Evolutionary conservation across 2,888 invertebrate genomes (phyloP), one percentile per base, ranked within the genome.

Genomic region (Dinocampus coccinellae): DNA sequence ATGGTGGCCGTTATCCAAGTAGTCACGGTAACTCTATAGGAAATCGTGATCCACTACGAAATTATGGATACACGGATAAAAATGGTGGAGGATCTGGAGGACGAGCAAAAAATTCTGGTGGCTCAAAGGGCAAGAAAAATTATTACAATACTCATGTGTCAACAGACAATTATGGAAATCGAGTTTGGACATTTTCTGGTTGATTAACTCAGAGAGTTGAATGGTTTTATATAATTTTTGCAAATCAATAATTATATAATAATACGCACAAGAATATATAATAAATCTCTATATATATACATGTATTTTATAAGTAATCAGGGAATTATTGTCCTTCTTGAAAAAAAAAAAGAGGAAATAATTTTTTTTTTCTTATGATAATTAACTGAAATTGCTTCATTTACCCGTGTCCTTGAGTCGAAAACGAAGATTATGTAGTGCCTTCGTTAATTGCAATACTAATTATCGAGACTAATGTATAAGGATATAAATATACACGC

Each of bases 171-270:
- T 76, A 79, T 0, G 87, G 87, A 42, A 85, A 87, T 70, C 80
- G 82, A 70, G 77, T 83, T 36, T 87, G 86, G 85, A 87, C 80
- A 16, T 87, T 87, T 70, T 85, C 86, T 13, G 79, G 83, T 24
- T 83, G 77, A 58, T 36, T n/a, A 55, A n/a, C n/a, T 1, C 29
- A 34, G 63, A 63, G n/a, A 61, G 29, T 47, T n/a, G 16, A n/a
- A n/a, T n/a, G n/a, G n/a, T n/a, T n/a, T n/a, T n/a, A n/a, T n/a
- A n/a, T n/a, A n/a, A n/a, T n/a, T n/a, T n/a, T n/a, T n/a, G n/a
- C n/a, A n/a, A n/a, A n/a, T n/a, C n/a, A n/a, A n/a, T n/a, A n/a
- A n/a, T n/a, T n/a, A n/a, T n/a, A n/a, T n/a, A n/a, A n/a, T n/a
- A n/a, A n/a, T n/a, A n/a, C n/a, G n/a, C n/a, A n/a, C n/a, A n/a